Evolutionary conservation across 1,140 invertebrate genomes (phyloP).

Genomic region (Scaptomyza graminum): DNA sequence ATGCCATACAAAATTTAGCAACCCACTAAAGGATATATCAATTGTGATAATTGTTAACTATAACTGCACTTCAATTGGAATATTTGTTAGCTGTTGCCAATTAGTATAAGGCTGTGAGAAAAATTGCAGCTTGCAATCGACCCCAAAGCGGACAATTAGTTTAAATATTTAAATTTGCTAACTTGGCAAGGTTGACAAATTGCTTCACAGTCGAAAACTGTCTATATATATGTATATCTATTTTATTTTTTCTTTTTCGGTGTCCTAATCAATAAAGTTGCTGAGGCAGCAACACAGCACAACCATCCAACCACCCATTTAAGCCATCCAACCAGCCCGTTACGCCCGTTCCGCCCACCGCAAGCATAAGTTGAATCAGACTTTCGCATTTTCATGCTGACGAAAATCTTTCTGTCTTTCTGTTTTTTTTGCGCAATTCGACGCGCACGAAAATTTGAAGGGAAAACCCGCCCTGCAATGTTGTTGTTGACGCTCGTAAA

Average conservation of each 20-base stretch:
- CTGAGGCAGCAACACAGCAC: slow-evolving; percentile 51
- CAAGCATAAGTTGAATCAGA: slow-evolving; percentile 32
- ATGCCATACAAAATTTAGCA: neutral
- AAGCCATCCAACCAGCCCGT: neutral
- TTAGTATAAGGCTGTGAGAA: slow-evolving; percentile 46
- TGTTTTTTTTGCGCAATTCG: slow-evolving; percentile 51
- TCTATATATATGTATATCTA: no score
- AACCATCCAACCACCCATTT: neutral
- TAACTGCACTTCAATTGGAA: neutral
- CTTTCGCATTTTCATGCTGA: slow-evolving; percentile 59
- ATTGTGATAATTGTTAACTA: neutral
- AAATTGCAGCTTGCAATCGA: slow-evolving; percentile 69
- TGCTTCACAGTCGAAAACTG: slow-evolving; percentile 23
- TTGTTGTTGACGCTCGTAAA: slow-evolving; percentile 70
- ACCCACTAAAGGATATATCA: neutral
- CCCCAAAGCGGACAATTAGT: slow-evolving; percentile 59
- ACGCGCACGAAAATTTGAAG: slow-evolving; percentile 53
- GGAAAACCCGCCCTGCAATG: slow-evolving; percentile 37
- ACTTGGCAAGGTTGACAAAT: slow-evolving; percentile 39
- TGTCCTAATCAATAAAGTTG: slow-evolving; percentile 76
- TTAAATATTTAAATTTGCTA: slow-evolving; percentile 70
- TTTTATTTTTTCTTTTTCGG: neutral
- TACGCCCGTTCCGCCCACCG: neutral
- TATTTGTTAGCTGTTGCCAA: slow-evolving; percentile 2
- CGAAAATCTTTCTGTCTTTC: slow-evolving; percentile 53